Conservation (phyloP, 1,140 invertebrate species). For the Listronotus oregonensis region DNA sequence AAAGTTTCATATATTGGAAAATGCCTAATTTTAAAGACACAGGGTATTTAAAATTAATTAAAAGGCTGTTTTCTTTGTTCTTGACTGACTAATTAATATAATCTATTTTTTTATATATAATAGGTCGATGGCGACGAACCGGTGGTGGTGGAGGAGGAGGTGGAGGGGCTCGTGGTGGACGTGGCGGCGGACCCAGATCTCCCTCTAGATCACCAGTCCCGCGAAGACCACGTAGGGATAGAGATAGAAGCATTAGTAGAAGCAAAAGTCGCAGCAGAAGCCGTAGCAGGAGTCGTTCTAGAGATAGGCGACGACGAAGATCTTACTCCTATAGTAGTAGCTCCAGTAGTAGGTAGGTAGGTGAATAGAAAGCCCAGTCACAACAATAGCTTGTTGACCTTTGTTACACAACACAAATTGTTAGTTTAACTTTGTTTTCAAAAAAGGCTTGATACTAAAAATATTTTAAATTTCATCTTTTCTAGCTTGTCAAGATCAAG, state of each 20-base stretch:
- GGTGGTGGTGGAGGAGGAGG: conserved; percentile 36
- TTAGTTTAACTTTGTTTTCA: conserved; percentile 6
- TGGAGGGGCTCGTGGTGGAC: conserved; percentile 12
- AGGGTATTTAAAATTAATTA: no score
- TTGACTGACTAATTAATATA: no score
- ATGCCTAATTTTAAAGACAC: no score
- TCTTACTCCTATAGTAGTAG: conserved; percentile 28
- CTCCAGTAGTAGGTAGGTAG: conserved; percentile 26
- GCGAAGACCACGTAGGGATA: conserved; percentile 42
- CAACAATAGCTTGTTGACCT: no score
- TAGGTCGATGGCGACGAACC: conserved; percentile 49
- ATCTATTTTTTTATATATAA: not conserved
- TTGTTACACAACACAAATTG: not conserved
- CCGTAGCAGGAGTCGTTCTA: conserved; percentile 35
- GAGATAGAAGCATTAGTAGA: conserved; percentile 40
- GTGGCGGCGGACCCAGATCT: conserved; percentile 29
- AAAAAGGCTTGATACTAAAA: not conserved
- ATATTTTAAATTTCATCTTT: not conserved
- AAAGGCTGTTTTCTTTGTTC: no score
- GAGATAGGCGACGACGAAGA: conserved; percentile 40
- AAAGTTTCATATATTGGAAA: no score
- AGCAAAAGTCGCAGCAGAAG: conserved; percentile 34
- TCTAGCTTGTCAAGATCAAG: conserved; percentile 26
- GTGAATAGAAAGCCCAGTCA: no score
- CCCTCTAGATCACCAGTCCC: conserved; percentile 43